Base-by-base conservation (phyloP, 2,113 vertebrate genomes). In the Carassius carassius region DNA sequence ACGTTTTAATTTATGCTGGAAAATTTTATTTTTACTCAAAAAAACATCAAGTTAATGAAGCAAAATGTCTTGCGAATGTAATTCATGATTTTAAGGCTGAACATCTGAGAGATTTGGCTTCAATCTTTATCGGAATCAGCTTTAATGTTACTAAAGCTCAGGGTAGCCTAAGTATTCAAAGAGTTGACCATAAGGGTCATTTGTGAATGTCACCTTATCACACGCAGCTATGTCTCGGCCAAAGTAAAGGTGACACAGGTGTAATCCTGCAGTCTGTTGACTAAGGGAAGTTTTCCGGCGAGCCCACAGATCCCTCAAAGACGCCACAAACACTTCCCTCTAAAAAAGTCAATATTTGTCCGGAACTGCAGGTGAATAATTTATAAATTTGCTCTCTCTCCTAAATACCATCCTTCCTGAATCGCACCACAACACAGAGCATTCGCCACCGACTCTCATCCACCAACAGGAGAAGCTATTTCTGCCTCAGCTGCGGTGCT, bases 391-490 rank as follows among this genome's bases (percentile, higher is more conserved):
- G 29, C 58, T 70, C 29, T 47, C 44, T 85, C 32, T 72, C 54
- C 32, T 69, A 60, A 79, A 85, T 78, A 29, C 6, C 62, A 78
- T 58, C 75, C 76, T 37, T 56, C 35, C 44, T 54, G 73, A 37
- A 54, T 37, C 51, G 13, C 35, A 74, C 11, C 49, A n/a, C 32
- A 65, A 47, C 35, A 82, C 62, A 25, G 77, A 83, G 58, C 9
- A 54, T 35, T 35, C 16, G 21, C 62, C 78, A 67, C 25, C 8
- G 63, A 82, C 82, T 80, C 74, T 58, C 44, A 8, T 72, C 76
- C 79, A 47, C 77, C 70, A 14, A 65, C 56, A 76, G 63, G 37
- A 78, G 80, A 84, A 87, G 84, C 81, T 86, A 83, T 89, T 90
- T 90, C 76, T 67, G 87, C 80, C 87, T 77, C 82, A 84, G 78